phyloP scores from a whole-genome alignment of 2,888 invertebrate species.

The Bimastos eiseni region DNA sequence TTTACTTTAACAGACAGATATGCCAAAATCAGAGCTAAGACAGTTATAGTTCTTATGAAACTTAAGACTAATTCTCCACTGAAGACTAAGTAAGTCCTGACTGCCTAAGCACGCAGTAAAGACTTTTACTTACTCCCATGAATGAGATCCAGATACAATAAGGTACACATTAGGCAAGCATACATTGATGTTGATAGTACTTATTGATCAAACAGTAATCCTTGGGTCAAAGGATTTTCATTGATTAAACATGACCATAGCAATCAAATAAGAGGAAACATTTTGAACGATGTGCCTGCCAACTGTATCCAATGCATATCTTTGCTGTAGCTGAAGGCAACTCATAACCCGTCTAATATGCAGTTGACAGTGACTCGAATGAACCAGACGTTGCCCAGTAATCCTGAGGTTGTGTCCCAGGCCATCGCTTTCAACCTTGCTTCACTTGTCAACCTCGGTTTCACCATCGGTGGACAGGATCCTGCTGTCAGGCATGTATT shows the following conservation, averaged over 20 bases:
- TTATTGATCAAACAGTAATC: neutral
- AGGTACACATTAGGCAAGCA: no score
- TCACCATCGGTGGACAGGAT: slow-evolving; percentile 43
- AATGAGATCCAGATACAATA: no score
- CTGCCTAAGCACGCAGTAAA: no score
- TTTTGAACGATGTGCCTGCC: neutral
- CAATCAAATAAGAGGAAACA: neutral
- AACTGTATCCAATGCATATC: neutral
- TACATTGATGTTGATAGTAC: no score
- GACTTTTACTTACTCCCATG: no score
- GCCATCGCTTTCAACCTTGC: slow-evolving; percentile 26
- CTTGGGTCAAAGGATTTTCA: neutral
- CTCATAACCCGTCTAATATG: slow-evolving; percentile 39
- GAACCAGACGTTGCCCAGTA: slow-evolving; percentile 21
- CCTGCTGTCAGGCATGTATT: slow-evolving; percentile 32
- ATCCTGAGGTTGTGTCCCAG: slow-evolving; percentile 31
- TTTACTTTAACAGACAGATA: no score
- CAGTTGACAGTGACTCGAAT: slow-evolving; percentile 31
- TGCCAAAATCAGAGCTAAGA: no score
- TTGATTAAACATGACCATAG: neutral
- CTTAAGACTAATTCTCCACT: no score
- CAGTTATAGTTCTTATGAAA: no score
- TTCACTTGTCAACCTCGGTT: slow-evolving; percentile 24
- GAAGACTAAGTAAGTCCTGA: no score
- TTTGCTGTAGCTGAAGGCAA: slow-evolving; percentile 40